These are phyloP conservation scores for Idaea straminata DNA, from an alignment of 2,888 invertebrate genomes.

Conservation along the genomic window DNA sequence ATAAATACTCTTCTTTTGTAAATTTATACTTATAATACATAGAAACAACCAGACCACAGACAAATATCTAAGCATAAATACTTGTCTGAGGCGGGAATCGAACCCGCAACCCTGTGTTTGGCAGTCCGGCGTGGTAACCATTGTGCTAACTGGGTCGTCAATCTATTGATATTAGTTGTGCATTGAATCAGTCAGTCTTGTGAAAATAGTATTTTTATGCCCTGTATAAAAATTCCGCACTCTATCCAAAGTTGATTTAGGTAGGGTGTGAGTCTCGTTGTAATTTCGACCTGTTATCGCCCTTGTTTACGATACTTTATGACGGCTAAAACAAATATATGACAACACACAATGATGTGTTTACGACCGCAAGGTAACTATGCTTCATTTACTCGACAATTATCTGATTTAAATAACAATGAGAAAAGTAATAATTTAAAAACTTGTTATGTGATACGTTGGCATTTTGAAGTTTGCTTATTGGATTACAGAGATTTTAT, in stretches of 20 bases:
- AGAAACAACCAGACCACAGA: too few species aligned
- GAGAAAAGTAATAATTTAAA: background rate
- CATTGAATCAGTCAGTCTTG: too few species aligned
- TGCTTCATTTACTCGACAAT: background rate
- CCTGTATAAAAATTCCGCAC: constrained; percentile 16
- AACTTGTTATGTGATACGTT: background rate
- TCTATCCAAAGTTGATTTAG: constrained; percentile 29
- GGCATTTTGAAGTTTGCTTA: background rate
- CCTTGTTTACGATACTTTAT: constrained; percentile 57
- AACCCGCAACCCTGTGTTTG: too few species aligned
- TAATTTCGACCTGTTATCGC: constrained; percentile 67
- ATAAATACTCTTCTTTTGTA: too few species aligned
- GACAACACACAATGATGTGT: background rate
- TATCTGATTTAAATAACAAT: background rate
- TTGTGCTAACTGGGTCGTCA: too few species aligned
- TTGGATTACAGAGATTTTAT: background rate
- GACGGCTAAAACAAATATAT: constrained; percentile 46
- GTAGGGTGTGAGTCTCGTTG: constrained; percentile 57
- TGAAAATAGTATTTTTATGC: background rate
- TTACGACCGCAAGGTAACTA: background rate
- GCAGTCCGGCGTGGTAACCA: too few species aligned
- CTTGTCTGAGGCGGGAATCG: too few species aligned
- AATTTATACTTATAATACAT: too few species aligned
- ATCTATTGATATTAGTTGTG: too few species aligned
- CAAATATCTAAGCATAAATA: too few species aligned